A percentile compares a stretch with the other conserved stretches of the same genome.
phyloP scores from a whole-genome alignment of 2,888 invertebrate species.

The Pollenia amentaria region DNA sequence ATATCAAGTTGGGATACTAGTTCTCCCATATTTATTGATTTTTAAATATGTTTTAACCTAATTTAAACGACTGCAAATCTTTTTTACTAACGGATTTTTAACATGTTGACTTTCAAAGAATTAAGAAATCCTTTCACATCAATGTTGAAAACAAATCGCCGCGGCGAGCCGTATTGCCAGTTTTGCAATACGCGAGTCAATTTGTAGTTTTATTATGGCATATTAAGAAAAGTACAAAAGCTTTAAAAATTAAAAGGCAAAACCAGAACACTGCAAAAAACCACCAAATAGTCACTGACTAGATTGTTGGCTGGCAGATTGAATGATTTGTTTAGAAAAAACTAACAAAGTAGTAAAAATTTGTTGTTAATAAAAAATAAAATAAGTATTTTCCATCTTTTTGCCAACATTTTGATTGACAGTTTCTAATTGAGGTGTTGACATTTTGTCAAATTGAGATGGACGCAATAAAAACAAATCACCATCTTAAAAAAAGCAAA shows the following conservation, averaged over 20 bases:
- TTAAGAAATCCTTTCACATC: constrained; percentile 56
- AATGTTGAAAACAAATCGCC: constrained; percentile 11
- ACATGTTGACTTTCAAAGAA: constrained; percentile 41
- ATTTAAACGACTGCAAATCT: constrained; percentile 11
- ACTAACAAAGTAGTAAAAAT: constrained; percentile 25
- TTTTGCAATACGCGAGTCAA: too few relatives aligned
- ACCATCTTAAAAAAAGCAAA: constrained; percentile 24
- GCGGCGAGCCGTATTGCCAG: too few relatives aligned
- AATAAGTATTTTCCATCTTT: constrained; percentile 48
- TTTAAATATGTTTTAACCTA: constrained; percentile 8
- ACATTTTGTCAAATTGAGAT: constrained; percentile 74
- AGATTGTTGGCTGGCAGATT: neutral
- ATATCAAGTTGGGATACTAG: too few relatives aligned
- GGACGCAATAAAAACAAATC: constrained; percentile 41
- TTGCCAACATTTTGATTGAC: constrained; percentile 70
- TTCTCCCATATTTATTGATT: neutral
- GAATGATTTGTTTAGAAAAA: constrained; percentile 6
- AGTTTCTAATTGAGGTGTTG: constrained; percentile 75
- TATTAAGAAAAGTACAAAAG: neutral
- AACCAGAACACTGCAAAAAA: constrained; percentile 22
- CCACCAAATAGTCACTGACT: neutral
- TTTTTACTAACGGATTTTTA: constrained; percentile 42
- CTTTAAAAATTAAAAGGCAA: constrained; percentile 33
- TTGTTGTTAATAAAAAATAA: constrained; percentile 18
- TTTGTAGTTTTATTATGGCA: constrained; percentile 39